phyloP scores from a whole-genome alignment of 2,888 invertebrate species.

The Erynnis tages region DNA sequence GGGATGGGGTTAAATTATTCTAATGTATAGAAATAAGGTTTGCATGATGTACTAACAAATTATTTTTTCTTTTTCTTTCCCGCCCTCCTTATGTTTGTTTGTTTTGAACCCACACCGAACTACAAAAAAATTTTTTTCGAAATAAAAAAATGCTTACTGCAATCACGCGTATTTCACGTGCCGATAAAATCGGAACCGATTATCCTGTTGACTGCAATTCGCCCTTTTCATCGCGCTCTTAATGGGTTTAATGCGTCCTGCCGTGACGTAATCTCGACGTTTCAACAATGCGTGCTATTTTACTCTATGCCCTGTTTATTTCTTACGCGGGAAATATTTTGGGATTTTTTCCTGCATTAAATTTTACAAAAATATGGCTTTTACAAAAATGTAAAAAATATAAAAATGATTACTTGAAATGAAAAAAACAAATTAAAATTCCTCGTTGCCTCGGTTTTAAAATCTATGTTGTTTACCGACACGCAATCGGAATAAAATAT shows the following conservation, averaged over 20 bases:
- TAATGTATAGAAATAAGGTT: too few relatives aligned
- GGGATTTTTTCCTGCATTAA: too few relatives aligned
- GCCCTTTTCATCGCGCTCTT: conserved; percentile 49
- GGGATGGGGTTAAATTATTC: too few relatives aligned
- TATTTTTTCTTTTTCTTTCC: conserved; percentile 42
- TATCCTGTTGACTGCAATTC: conserved; percentile 52
- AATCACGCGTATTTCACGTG: conserved; percentile 22
- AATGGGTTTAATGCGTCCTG: conserved; percentile 66
- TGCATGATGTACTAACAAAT: conserved; percentile 54
- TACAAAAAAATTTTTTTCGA: conserved; percentile 8
- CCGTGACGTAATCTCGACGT: conserved; percentile 41
- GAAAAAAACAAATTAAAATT: background rate
- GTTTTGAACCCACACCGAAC: conserved; percentile 28
- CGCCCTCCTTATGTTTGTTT: conserved; percentile 55
- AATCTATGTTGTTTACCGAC: too few relatives aligned
- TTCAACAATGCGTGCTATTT: conserved; percentile 58
- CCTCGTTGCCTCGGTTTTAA: background rate
- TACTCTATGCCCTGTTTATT: conserved; percentile 32
- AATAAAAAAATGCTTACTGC: background rate
- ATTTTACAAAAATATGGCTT: too few relatives aligned
- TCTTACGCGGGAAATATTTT: background rate
- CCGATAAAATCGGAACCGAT: conserved; percentile 30
- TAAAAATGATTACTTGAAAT: background rate
- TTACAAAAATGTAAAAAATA: background rate
- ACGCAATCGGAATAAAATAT: too few relatives aligned